Percentiles rank a stretch among this genome's conserved stretches.
These are phyloP conservation scores for Ailurus styani DNA, from an alignment of 2,113 vertebrate genomes.

Conservation along the genomic window DNA sequence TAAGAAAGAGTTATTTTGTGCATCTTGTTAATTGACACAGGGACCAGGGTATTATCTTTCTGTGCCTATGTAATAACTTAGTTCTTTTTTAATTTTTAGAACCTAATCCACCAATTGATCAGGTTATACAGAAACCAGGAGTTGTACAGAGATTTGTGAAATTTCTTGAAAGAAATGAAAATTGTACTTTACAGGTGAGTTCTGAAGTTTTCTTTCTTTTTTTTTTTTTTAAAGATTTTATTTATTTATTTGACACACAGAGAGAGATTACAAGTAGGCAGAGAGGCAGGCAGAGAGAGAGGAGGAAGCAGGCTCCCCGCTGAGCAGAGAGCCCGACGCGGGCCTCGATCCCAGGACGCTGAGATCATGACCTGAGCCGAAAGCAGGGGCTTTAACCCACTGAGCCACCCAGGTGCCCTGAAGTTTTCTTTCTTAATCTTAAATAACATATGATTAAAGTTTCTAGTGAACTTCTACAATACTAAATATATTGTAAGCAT, in stretches of 20 bases:
- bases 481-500: slow-evolving; percentile 9
- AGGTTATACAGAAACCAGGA: slow-evolving; percentile 92
- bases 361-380: too few relatives aligned
- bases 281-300: too few relatives aligned
- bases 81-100: slow-evolving; percentile 81
- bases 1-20: slow-evolving; percentile 18
- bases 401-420: too few relatives aligned
- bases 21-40: background rate
- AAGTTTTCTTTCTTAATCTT: slow-evolving; percentile 21
- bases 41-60: background rate
- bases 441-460: slow-evolving; percentile 27
- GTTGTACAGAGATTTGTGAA: slow-evolving; percentile 93
- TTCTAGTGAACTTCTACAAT: background rate
- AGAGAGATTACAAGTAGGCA: too few relatives aligned
- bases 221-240: too few relatives aligned
- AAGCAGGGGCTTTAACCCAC: too few relatives aligned
- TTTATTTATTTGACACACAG: too few relatives aligned
- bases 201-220: slow-evolving; percentile 18
- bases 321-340: too few relatives aligned
- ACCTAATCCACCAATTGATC: slow-evolving; percentile 95
- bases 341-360: too few relatives aligned
- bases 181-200: slow-evolving; percentile 92
- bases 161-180: slow-evolving; percentile 91
- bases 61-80: slow-evolving; percentile 8
- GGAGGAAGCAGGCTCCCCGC: too few relatives aligned